Evolutionary conservation across 92 coral and sea anemone genomes (phyloP).

Genomic region (Epizoanthus fatuus): DNA sequence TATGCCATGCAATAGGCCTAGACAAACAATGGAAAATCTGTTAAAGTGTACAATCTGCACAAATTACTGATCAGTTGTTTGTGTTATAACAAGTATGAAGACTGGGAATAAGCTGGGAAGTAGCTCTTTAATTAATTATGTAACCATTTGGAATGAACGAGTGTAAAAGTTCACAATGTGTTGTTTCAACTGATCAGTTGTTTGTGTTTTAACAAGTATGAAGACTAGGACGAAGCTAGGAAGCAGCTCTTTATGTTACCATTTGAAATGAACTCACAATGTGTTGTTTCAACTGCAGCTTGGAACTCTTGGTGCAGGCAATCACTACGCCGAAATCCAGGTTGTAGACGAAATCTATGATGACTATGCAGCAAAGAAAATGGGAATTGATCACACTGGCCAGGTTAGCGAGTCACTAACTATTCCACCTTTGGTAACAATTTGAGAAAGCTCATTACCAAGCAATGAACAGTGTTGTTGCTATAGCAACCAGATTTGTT

Average conservation of each 20-base stretch:
- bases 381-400: conserved; percentile 98
- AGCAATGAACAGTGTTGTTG: not conserved
- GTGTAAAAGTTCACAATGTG: not conserved
- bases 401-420: conserved; percentile 63
- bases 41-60: too few species aligned
- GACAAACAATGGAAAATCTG: too few species aligned
- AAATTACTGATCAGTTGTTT: too few species aligned
- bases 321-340: conserved; percentile 98
- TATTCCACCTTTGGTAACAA: not conserved
- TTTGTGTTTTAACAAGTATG: not conserved
- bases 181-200: not conserved
- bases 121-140: not conserved
- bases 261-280: not conserved
- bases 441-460: not conserved
- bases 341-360: conserved; percentile 97
- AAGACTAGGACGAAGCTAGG: not conserved
- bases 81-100: not conserved
- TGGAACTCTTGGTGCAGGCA: conserved; percentile 99
- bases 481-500: not conserved
- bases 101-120: not conserved
- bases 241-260: not conserved
- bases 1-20: too few species aligned
- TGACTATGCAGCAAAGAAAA: conserved; percentile 95
- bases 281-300: conserved; percentile 65
- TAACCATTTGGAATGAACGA: not conserved